Evolutionary conservation across 2,797 vertebrate species (phyloP).

Genomic region (Pangasius macronema): DNA sequence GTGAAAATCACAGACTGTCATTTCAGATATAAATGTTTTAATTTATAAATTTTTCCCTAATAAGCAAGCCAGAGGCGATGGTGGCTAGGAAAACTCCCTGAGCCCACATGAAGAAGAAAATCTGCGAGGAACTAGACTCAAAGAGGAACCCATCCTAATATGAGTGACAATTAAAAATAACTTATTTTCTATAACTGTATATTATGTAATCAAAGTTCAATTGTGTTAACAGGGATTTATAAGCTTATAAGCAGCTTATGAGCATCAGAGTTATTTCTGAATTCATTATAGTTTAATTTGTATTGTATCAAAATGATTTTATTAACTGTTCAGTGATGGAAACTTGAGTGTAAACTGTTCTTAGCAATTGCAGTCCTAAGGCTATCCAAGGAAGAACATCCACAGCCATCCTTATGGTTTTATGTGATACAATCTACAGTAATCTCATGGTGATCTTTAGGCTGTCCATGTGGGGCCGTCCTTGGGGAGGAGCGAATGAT

Average conservation of each 20-base stretch:
- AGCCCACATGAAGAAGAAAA: not conserved
- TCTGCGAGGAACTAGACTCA: not conserved
- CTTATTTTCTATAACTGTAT: not conserved
- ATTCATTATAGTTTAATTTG: not conserved
- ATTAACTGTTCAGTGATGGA: not conserved
- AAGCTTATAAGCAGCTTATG: not conserved
- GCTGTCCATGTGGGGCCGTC: not conserved
- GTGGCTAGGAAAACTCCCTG: not conserved
- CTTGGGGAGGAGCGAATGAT: not conserved
- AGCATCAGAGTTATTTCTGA: not conserved
- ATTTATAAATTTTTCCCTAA: not conserved
- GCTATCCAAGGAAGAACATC: not conserved
- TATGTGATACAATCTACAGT: not conserved
- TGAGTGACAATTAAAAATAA: not conserved
- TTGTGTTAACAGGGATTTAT: not conserved
- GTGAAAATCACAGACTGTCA: not conserved
- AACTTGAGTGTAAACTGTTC: not conserved
- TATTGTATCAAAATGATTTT: not conserved
- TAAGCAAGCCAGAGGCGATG: not conserved
- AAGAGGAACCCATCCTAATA: not conserved
- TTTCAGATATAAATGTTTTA: not conserved
- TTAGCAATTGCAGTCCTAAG: not conserved
- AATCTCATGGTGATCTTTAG: not conserved
- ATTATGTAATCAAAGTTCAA: not conserved
- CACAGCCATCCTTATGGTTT: not conserved